Conservation (phyloP, 2,797 vertebrate species). For the Sebastes iracundus region DNA sequence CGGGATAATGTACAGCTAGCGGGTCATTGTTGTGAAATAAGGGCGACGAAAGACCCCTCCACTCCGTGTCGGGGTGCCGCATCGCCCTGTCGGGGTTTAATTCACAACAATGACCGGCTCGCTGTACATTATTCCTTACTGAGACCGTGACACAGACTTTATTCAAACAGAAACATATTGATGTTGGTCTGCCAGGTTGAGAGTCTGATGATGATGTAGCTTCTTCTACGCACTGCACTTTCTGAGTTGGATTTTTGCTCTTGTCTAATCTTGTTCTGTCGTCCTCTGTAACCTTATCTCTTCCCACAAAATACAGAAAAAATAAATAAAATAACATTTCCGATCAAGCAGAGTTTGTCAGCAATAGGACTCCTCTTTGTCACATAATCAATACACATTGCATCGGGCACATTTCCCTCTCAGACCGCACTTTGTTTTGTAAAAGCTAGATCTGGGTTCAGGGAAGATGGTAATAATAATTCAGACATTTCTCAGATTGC, state of each 20-base stretch:
- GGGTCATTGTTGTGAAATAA: neutral
- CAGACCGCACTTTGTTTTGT: conserved; percentile 34
- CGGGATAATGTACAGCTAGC: too few species aligned
- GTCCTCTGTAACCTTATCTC: neutral
- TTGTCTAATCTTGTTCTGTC: neutral
- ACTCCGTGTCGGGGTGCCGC: too few species aligned
- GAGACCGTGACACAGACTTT: neutral
- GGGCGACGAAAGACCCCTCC: neutral
- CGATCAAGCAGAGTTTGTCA: neutral
- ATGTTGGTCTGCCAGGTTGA: neutral
- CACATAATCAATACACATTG: conserved; percentile 27
- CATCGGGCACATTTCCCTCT: conserved; percentile 18
- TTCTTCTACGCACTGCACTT: neutral
- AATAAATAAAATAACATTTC: conserved; percentile 10
- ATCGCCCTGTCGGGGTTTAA: neutral
- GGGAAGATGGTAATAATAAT: conserved; percentile 26
- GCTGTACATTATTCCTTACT: too few species aligned
- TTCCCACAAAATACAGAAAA: neutral
- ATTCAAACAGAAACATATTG: neutral
- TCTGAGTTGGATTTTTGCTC: neutral
- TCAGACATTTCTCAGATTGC: conserved; percentile 51
- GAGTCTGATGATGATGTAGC: neutral
- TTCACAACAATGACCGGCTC: neutral
- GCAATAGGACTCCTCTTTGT: conserved; percentile 29
- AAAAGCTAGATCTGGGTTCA: conserved; percentile 36